Evolutionary conservation across 2,888 invertebrate species (phyloP), one percentile per base, ranked within the genome.

Genomic region (Alloscopus bannaensis): DNA sequence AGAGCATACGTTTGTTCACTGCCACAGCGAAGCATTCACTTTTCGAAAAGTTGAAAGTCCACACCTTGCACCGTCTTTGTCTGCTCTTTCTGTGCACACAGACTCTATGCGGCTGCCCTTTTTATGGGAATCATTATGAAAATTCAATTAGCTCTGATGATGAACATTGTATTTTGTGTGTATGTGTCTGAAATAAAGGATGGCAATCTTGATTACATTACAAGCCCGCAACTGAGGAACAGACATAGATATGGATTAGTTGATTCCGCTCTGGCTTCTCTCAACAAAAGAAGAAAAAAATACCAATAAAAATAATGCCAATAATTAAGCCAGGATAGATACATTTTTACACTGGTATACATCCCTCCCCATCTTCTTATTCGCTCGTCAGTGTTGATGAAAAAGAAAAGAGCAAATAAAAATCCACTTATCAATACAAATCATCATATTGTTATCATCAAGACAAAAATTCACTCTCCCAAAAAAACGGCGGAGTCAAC

Each of bases 221-320:
- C 40, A 24, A 62, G 24, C 13, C n/a, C 18, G 18, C n/a, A 45
- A 45, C 45, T n/a, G 13, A 11, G 4, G 45, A 45, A 16, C 4
- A 11, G 11, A 3, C 24, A 2, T 50, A 59, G 31, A 59, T 59
- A 45, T 59, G 29, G 13, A 45, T 45, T 45, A 45, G 13, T n/a
- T 45, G 3, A 4, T n/a, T 16, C 4, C 18, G 18, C 18, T 45
- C 18, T 45, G 13, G 13, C 45, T 45, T 45, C n/a, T n/a, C n/a
- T n/a, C n/a, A n/a, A n/a, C n/a, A n/a, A n/a, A n/a, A n/a, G n/a
- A n/a, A 42, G 42, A 26, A 55, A 55, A 55, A 55, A 55, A 55
- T 55, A 55, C 24, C 55, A 55, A 55, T 55, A 55, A 55, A 55
- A 55, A 55, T 55, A 55, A 55, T 55, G 55, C 55, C 55, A 55